Conservation (phyloP, 1,140 invertebrate genomes). For the Lysiphlebus fabarum region DNA sequence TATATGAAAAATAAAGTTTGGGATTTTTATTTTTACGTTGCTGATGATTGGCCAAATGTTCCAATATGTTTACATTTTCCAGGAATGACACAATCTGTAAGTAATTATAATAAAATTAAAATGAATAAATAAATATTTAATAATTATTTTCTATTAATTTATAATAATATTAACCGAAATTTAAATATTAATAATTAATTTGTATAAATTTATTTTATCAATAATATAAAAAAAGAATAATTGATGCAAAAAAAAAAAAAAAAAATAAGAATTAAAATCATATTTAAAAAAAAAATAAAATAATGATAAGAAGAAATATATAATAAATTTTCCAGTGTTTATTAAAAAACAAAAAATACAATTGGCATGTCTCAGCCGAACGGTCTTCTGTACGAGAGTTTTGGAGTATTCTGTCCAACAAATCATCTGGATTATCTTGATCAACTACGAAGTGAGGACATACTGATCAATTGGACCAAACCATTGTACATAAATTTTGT, state of each 20-base stretch:
- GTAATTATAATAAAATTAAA: slow-evolving; percentile 35
- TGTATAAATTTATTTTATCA: too few relatives aligned
- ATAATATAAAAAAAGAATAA: too few relatives aligned
- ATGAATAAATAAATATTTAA: not conserved
- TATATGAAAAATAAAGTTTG: slow-evolving; percentile 80
- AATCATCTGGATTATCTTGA: slow-evolving; percentile 67
- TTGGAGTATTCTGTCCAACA: slow-evolving; percentile 77
- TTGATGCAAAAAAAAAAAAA: too few relatives aligned
- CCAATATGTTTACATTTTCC: slow-evolving; percentile 81
- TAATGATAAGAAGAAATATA: not conserved
- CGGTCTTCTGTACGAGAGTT: slow-evolving; percentile 72
- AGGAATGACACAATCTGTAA: slow-evolving; percentile 78
- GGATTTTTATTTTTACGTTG: slow-evolving; percentile 85
- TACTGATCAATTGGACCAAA: slow-evolving; percentile 72
- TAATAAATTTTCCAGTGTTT: not conserved
- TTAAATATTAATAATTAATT: not conserved
- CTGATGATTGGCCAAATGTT: slow-evolving; percentile 78
- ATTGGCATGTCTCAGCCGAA: slow-evolving; percentile 60
- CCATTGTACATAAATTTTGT: slow-evolving; percentile 81
- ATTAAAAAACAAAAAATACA: too few relatives aligned
- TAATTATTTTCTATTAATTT: not conserved
- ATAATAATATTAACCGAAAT: not conserved
- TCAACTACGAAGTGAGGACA: slow-evolving; percentile 68
- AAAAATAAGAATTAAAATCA: not conserved
- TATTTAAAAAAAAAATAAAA: not conserved